Evolutionary conservation across 2,113 vertebrate species (phyloP).

Genomic region (Malurus elegans): DNA sequence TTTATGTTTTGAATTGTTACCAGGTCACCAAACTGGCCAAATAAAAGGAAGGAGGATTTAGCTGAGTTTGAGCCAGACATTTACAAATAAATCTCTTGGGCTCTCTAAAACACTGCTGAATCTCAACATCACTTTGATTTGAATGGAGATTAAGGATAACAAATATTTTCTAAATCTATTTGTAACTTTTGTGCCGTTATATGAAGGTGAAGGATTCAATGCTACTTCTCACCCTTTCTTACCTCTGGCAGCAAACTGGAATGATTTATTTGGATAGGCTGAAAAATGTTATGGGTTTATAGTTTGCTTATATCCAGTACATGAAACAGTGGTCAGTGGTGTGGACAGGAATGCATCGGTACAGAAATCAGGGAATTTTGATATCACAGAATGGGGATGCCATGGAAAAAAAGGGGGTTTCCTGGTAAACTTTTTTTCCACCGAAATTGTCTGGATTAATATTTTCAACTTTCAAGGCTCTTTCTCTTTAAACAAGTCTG

Average conservation of each 20-base stretch:
- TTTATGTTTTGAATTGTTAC: slow-evolving; percentile 2
- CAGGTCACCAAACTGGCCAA: slow-evolving; percentile 23
- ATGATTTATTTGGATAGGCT: not conserved
- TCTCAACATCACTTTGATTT: not conserved
- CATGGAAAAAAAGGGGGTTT: not conserved
- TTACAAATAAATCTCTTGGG: slow-evolving; percentile 20
- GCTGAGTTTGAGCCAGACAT: not conserved
- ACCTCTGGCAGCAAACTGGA: not conserved
- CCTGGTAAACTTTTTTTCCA: not conserved
- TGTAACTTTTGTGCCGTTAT: not conserved
- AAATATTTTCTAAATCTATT: not conserved
- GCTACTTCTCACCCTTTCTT: not conserved
- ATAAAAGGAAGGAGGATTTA: not conserved
- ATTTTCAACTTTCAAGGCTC: not conserved
- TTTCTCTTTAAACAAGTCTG: not conserved
- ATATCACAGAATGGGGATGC: not conserved
- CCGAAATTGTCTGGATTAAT: not conserved
- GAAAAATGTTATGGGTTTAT: not conserved
- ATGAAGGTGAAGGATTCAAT: not conserved
- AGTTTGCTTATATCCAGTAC: not conserved
- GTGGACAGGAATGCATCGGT: not conserved
- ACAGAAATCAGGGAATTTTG: not conserved
- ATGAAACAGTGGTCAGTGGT: not conserved
- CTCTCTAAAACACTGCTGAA: not conserved
- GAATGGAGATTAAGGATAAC: slow-evolving; percentile 1